phyloP scores from a whole-genome alignment of 2,888 invertebrate genomes.

The Hypomecis punctinalis region DNA sequence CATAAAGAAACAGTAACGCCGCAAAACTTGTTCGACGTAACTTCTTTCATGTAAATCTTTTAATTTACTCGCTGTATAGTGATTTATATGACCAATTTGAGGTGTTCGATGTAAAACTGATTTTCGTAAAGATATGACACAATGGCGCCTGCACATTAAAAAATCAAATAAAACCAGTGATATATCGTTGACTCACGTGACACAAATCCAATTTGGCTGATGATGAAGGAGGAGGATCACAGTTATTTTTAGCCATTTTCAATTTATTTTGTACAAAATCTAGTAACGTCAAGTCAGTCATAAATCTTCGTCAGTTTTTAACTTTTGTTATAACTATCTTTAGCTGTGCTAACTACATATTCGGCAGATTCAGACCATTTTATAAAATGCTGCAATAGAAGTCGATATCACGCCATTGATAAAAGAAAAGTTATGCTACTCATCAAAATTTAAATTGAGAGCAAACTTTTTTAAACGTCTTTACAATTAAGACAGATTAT shows the following conservation, averaged over 20 bases:
- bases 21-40: constrained; percentile 49
- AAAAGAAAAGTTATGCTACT: too few relatives aligned
- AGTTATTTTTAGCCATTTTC: constrained; percentile 48
- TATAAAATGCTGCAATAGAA: not conserved
- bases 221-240: constrained; percentile 47
- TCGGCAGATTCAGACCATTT: not conserved
- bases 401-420: not conserved
- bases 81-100: constrained; percentile 48
- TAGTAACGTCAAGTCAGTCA: constrained; percentile 26
- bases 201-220: constrained; percentile 60
- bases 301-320: constrained; percentile 31
- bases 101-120: constrained; percentile 26
- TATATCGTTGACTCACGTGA: constrained; percentile 54
- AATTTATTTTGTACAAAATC: constrained; percentile 23
- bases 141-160: constrained; percentile 41
- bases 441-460: too few relatives aligned
- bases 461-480: not conserved
- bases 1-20: constrained; percentile 59
- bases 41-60: constrained; percentile 24
- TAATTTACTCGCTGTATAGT: constrained; percentile 39
- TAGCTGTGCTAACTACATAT: too few relatives aligned
- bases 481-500: not conserved
- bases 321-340: too few relatives aligned
- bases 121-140: constrained; percentile 34
- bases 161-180: constrained; percentile 40